Evolutionary conservation across 2,113 vertebrate species (phyloP), one percentile per base, ranked within the genome.

Genomic region (Sarotherodon lohbergeri): DNA sequence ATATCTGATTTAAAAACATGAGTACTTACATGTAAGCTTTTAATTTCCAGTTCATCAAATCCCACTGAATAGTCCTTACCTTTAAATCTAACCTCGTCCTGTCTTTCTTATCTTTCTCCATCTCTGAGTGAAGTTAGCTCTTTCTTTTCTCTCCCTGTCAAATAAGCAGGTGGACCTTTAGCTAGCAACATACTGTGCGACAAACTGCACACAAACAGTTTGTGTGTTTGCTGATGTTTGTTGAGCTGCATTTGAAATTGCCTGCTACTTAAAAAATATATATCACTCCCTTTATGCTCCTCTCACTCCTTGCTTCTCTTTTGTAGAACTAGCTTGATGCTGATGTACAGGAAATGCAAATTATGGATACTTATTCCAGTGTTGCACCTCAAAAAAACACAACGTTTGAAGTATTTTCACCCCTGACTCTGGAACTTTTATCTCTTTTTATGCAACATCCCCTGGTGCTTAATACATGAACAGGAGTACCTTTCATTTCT

Each of bases 321-420:
- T n/a, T 63, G 59, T 36, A 63, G 5, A 63, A 63, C 59, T 63
- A n/a, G 32, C 17, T 4, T 36, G 2, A 36, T 63, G 59, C 32
- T 36, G 5, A 36, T n/a, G 32, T 63, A 63, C 59, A 36, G 32
- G 17, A 63, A 36, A 4, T 4, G 32, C 59, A 36, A 36, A 63
- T 63, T 0, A 36, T 36, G 32, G 32, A 63, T 0, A 63, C 17
- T 36, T 34, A 36, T 63, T 36, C 59, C 17, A 36, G 9, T 2
- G 4, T 63, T 63, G 59, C 32, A 12, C 5, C 32, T n/a, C 3
- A 7, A 36, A 36, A 8, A 63, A 63, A 7, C 32, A 36, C 17
- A 36, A 3, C 32, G 36, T 63, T n/a, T 36, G 17, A 63, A 63
- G 9, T n/a, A 7, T 63, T 63, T 63, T 63, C 9, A 63, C 59